Evolutionary conservation across 2,113 vertebrate genomes (phyloP).

Genomic region (Phalacrocorax aristotelis): DNA sequence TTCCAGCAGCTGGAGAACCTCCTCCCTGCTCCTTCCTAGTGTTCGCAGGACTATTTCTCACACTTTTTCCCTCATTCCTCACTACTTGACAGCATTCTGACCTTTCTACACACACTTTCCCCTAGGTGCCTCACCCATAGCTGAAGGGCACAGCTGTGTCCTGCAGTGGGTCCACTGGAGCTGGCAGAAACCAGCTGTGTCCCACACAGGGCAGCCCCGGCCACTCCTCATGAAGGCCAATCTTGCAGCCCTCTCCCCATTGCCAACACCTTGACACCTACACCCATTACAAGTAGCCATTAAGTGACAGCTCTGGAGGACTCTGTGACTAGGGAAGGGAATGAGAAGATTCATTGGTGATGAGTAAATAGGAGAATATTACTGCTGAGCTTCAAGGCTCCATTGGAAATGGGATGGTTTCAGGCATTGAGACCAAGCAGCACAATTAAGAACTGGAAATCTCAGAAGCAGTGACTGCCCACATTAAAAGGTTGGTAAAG

Average conservation of each 20-base stretch:
- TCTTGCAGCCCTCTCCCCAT: neutral
- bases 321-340: neutral
- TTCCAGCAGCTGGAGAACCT: neutral
- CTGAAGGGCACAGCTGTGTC: neutral
- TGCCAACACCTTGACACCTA: neutral
- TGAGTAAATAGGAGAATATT: neutral
- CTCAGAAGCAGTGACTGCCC: neutral
- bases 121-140: rapidly evolving
- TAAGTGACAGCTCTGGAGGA: neutral
- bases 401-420: neutral
- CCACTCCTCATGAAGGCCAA: rapidly evolving
- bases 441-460: neutral
- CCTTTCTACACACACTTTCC: neutral
- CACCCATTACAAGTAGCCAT: neutral
- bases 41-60: neutral
- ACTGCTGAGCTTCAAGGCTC: neutral
- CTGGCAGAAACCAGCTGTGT: neutral
- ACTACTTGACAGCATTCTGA: neutral
- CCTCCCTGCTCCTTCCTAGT: neutral
- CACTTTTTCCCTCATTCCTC: neutral
- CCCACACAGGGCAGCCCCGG: rapidly evolving
- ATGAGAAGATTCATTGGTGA: neutral
- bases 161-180: neutral
- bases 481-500: neutral
- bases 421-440: neutral